These are phyloP conservation scores for Enchytraeus crypticus DNA, from an alignment of 2,888 invertebrate species.

Conservation along the genomic window DNA sequence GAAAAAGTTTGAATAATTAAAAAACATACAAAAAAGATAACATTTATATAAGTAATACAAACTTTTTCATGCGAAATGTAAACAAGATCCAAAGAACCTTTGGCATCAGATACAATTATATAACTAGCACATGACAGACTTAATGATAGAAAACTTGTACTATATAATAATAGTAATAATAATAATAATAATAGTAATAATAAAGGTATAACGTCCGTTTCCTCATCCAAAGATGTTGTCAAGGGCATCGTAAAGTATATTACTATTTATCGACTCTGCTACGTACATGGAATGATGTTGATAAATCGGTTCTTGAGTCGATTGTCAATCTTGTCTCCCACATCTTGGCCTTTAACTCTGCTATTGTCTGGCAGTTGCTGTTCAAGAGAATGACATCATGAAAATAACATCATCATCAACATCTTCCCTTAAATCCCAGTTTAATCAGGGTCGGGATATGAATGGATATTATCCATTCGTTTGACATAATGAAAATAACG, in stretches of 20 bases:
- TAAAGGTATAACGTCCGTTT: too few relatives aligned
- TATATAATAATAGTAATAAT: not conserved
- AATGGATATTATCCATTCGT: too few relatives aligned
- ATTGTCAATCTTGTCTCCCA: constrained; percentile 21
- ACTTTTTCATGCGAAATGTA: too few relatives aligned
- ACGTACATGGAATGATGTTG: constrained; percentile 30
- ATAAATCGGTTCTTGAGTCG: constrained; percentile 29
- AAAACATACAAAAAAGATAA: too few relatives aligned
- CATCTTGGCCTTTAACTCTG: constrained; percentile 7
- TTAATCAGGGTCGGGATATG: too few relatives aligned
- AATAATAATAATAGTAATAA: constrained; percentile 1
- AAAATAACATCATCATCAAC: not conserved
- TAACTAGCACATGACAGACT: not conserved
- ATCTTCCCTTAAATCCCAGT: too few relatives aligned
- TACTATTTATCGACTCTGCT: too few relatives aligned
- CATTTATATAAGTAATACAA: too few relatives aligned
- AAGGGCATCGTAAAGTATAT: not conserved
- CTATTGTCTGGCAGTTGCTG: constrained; percentile 27
- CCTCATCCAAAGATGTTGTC: too few relatives aligned
- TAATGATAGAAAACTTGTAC: not conserved
- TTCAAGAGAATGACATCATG: not conserved
- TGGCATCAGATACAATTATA: too few relatives aligned
- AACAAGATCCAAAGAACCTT: too few relatives aligned
- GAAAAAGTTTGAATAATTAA: too few relatives aligned
- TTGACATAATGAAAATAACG: not conserved